A percentile compares a stretch with the other conserved stretches of the same genome.
Evolutionary conservation across 2,113 vertebrate species (phyloP).

Genomic region (Pholis gunnellus): DNA sequence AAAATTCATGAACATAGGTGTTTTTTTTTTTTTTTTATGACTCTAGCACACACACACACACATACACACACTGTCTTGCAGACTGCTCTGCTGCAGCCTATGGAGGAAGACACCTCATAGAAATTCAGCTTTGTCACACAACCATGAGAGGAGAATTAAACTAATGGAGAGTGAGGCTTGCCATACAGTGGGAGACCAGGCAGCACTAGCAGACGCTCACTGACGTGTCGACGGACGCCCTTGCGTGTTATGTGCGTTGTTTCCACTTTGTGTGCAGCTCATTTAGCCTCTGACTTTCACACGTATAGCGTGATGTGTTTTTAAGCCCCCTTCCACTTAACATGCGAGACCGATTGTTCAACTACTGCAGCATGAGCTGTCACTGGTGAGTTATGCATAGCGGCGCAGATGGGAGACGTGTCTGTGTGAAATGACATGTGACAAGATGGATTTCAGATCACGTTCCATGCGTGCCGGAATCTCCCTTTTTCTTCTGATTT

Average conservation of each 20-base stretch:
- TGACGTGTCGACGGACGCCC: background rate
- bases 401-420: slow-evolving; percentile 38
- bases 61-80: slow-evolving; percentile 33
- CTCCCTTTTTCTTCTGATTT: slow-evolving; percentile 12
- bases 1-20: slow-evolving; percentile 62
- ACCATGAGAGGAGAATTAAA: background rate
- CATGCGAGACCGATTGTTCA: slow-evolving; percentile 67
- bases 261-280: slow-evolving; percentile 40
- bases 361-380: slow-evolving; percentile 41
- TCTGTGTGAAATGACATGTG: slow-evolving; percentile 61
- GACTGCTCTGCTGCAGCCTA: background rate
- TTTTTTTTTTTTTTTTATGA: background rate
- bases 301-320: slow-evolving; percentile 65
- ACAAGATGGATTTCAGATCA: slow-evolving; percentile 57
- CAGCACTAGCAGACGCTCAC: background rate
- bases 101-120: slow-evolving; percentile 3
- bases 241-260: slow-evolving; percentile 23
- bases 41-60: background rate
- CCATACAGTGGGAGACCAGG: too few species aligned
- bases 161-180: background rate
- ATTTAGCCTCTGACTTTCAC: slow-evolving; percentile 42
- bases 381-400: slow-evolving; percentile 71
- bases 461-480: slow-evolving; percentile 51
- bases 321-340: slow-evolving; percentile 56
- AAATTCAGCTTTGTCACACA: slow-evolving; percentile 8